Percentiles rank a stretch among this genome's conserved stretches.
These are phyloP conservation scores for Eleutherodactylus coqui DNA, from an alignment of 2,797 vertebrate genomes.

Conservation along the genomic window DNA sequence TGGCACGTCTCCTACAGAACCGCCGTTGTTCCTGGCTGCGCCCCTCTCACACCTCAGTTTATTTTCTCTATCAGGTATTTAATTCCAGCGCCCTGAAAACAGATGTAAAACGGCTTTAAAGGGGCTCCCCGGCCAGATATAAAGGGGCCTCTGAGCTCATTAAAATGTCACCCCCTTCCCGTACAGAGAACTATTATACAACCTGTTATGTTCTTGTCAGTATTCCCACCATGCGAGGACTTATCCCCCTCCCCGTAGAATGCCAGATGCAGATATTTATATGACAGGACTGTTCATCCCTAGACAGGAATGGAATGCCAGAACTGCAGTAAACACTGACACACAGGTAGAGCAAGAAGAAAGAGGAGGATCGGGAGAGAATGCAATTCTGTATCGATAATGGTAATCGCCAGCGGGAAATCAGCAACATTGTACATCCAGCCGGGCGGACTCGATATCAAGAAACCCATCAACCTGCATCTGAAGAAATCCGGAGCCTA, in stretches of 20 bases:
- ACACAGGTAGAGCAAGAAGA: not conserved
- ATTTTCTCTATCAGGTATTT: slow-evolving; percentile 10
- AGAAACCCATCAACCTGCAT: too few relatives aligned
- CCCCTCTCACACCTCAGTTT: not conserved
- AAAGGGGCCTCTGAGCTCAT: slow-evolving; percentile 36
- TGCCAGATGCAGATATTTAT: not conserved
- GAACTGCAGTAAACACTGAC: too few relatives aligned
- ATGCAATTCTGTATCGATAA: too few relatives aligned
- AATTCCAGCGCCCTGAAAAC: not conserved
- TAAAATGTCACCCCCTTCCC: slow-evolving; percentile 41
- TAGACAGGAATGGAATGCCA: not conserved
- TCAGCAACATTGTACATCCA: too few relatives aligned
- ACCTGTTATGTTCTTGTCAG: not conserved
- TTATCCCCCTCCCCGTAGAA: not conserved
- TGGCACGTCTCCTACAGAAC: not conserved
- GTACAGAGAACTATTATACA: not conserved
- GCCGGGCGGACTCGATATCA: too few relatives aligned
- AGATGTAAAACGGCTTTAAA: slow-evolving; percentile 17
- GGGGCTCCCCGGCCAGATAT: not conserved
- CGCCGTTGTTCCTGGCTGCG: not conserved
- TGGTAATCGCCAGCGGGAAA: too few relatives aligned
- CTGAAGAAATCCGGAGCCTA: too few relatives aligned
- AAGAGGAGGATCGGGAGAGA: too few relatives aligned
- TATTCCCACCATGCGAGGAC: slow-evolving; percentile 20
- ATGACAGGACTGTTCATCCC: not conserved